Evolutionary conservation across 2,797 vertebrate species (phyloP).

Genomic region (Numenius phaeopus): DNA sequence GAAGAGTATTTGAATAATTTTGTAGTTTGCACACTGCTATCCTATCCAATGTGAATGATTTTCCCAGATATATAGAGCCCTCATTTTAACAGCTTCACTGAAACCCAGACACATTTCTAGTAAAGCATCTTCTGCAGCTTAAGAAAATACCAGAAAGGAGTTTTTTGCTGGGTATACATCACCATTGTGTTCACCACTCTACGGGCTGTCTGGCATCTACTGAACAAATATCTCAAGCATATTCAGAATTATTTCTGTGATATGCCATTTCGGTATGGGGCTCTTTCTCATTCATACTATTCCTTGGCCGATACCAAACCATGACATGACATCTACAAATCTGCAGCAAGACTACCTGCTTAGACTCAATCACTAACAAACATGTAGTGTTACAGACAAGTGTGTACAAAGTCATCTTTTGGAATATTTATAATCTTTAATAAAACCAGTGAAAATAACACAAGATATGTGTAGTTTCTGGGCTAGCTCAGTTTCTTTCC

Average conservation of each 20-base stretch:
- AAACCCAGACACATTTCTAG: neutral
- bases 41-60: neutral
- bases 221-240: neutral
- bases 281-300: neutral
- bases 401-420: neutral
- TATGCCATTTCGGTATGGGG: neutral
- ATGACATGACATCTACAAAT: neutral
- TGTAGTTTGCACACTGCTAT: neutral
- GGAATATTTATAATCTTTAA: neutral
- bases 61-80: neutral
- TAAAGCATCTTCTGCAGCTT: neutral
- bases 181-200: neutral
- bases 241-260: neutral
- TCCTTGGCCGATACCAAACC: neutral
- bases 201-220: neutral
- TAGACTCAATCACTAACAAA: neutral
- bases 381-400: neutral
- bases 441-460: neutral
- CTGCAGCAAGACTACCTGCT: neutral
- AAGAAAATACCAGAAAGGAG: neutral
- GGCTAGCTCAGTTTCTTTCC: neutral
- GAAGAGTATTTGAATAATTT: neutral
- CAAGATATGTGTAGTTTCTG: neutral
- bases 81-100: neutral
- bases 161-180: neutral